These are phyloP conservation scores for Sycophila texana DNA, from an alignment of 2,888 invertebrate genomes.

Conservation along the genomic window DNA sequence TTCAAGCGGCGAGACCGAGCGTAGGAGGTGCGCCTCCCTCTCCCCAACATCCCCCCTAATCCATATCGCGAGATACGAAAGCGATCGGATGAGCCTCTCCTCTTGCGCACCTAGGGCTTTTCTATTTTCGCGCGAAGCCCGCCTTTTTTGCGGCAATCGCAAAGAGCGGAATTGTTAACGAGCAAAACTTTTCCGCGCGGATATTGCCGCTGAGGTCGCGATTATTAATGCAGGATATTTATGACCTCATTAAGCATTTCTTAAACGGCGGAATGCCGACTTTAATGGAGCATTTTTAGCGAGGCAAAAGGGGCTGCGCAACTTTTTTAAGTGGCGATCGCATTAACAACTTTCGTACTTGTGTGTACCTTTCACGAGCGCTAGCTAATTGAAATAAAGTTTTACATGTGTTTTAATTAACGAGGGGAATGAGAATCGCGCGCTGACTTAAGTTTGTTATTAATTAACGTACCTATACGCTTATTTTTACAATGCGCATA, in stretches of 20 bases:
- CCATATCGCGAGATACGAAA: conserved; percentile 27
- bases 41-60: conserved; percentile 34
- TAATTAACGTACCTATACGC: not conserved
- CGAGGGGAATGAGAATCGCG: conserved; percentile 14
- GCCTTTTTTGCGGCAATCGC: not conserved
- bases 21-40: conserved; percentile 34
- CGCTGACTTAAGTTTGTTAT: not conserved
- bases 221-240: conserved; percentile 44
- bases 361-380: not conserved
- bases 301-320: not conserved
- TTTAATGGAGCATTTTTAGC: conserved; percentile 4
- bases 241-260: conserved; percentile 26
- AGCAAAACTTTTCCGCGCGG: conserved; percentile 31
- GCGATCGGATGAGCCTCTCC: conserved; percentile 16
- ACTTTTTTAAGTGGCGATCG: conserved; percentile 23
- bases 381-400: not conserved
- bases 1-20: conserved; percentile 54
- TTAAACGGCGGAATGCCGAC: conserved; percentile 1
- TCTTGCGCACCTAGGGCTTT: not conserved
- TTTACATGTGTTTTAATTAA: conserved; percentile 2
- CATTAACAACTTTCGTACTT: not conserved
- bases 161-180: conserved; percentile 19
- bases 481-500: not conserved
- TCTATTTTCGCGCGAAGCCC: not conserved
- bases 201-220: not conserved